Evolutionary conservation across 2,888 invertebrate genomes (phyloP), one percentile per base, ranked within the genome.

Genomic region (Calephelis perditalis): DNA sequence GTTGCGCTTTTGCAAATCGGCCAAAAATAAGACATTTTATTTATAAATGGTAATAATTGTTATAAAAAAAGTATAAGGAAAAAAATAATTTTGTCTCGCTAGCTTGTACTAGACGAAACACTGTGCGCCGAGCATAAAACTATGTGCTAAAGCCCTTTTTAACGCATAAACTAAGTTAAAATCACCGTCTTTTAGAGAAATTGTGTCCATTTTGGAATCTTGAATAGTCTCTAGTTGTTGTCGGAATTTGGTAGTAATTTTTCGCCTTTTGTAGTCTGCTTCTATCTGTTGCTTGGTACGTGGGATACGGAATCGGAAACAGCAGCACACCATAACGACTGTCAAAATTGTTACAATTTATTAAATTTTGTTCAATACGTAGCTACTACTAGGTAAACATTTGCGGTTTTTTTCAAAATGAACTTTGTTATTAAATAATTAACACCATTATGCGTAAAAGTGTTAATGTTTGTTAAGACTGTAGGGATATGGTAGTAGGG

Each of bases 201-300:
- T 94, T 44, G 94, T 93, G 73, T 97, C 97, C 95, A 97, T 96
- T 77, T 96, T 96, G 7, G 94, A 92, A 77, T 97, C 96, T 73
- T 95, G 94, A 70, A 98, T 96, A 69, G 95, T 93, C 73, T 94
- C 93, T 56, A 98, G 86, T 74, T 96, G 93, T 70, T 95, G 94
- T 9, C 95, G 92, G 80, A 98, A 98, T 79, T 95, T 96, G 70
- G 92, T 92, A 0, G 97, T 95, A 57, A 98, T 94, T 80, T 94
- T 95, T 73, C 96, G 94, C 26, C 98, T 92, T 71, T 96, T 94
- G 82, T 96, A 97, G 82, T 98, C 97, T 0, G 97, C 97, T 79
- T 98, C 97, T 66, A 98, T 98, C 84, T 98, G 97, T 82, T 98
- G 97, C 79, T 98, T 98, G 0, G 98, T 98, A 60, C 98, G 92